Evolutionary conservation across 2,113 vertebrate genomes (phyloP).

Genomic region (Notechis scutatus): DNA sequence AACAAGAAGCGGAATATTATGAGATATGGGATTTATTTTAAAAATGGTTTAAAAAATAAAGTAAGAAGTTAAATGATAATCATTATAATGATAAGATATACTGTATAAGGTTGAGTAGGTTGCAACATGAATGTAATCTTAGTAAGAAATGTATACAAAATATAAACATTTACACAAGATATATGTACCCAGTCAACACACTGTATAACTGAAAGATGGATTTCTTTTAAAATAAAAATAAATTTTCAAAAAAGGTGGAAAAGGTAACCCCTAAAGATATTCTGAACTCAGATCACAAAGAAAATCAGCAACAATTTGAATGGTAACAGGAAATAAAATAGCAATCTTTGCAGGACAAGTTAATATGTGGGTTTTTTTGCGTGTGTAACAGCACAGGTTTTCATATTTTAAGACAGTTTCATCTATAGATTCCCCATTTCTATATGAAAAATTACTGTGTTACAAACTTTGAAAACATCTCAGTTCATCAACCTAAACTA

Average conservation of each 20-base stretch:
- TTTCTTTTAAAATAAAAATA: too few species aligned
- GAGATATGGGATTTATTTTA: too few species aligned
- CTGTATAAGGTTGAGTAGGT: too few species aligned
- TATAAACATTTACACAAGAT: too few species aligned
- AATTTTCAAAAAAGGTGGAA: not conserved
- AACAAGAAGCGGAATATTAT: too few species aligned
- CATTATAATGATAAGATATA: too few species aligned
- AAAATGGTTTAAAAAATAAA: too few species aligned
- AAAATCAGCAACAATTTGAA: not conserved
- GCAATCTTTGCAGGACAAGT: not conserved
- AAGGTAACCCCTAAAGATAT: not conserved
- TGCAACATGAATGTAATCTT: too few species aligned
- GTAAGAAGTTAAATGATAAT: too few species aligned
- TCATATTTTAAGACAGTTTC: not conserved
- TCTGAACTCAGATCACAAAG: not conserved
- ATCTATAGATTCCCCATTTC: not conserved
- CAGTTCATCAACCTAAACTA: not conserved
- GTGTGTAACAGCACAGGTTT: not conserved
- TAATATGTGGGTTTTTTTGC: not conserved
- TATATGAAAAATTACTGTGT: not conserved
- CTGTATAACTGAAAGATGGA: too few species aligned
- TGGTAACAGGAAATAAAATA: not conserved
- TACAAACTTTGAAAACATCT: not conserved
- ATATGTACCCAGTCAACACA: too few species aligned
- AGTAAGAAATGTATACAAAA: too few species aligned